Evolutionary conservation across 2,888 invertebrate genomes (phyloP).

Genomic region (Tetranychus truncatus): DNA sequence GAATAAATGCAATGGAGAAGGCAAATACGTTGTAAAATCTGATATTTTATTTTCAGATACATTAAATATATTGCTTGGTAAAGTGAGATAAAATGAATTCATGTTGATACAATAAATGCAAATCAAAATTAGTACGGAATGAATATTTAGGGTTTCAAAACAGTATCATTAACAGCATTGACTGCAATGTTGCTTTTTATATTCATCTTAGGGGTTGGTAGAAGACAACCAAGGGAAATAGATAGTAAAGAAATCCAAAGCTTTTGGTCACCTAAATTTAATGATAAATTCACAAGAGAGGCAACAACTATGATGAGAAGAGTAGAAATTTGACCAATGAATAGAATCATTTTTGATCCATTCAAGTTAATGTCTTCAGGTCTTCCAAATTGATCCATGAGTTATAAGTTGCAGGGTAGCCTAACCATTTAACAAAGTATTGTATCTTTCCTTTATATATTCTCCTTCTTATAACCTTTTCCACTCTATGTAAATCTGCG

Average conservation of each 20-base stretch:
- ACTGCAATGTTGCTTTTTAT: background rate
- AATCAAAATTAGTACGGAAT: rapidly evolving
- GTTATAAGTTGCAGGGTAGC: background rate
- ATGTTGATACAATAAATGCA: background rate
- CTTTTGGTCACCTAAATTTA: background rate
- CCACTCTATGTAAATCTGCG: background rate
- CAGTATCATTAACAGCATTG: background rate
- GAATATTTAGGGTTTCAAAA: background rate
- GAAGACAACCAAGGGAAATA: background rate
- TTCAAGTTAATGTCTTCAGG: background rate
- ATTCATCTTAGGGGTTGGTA: background rate
- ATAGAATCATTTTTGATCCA: background rate
- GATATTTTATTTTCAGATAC: background rate
- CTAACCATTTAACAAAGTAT: background rate
- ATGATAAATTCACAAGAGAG: background rate
- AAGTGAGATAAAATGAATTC: background rate
- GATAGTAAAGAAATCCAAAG: background rate
- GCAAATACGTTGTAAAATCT: background rate
- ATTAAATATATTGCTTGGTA: background rate
- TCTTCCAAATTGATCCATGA: background rate
- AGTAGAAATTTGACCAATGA: background rate
- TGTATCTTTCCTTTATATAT: background rate
- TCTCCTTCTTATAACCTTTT: background rate
- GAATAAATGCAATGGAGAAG: background rate
- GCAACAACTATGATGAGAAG: background rate